Evolutionary conservation across 2,113 vertebrate species (phyloP), one percentile per base, ranked within the genome.

Genomic region (Murina feae): DNA sequence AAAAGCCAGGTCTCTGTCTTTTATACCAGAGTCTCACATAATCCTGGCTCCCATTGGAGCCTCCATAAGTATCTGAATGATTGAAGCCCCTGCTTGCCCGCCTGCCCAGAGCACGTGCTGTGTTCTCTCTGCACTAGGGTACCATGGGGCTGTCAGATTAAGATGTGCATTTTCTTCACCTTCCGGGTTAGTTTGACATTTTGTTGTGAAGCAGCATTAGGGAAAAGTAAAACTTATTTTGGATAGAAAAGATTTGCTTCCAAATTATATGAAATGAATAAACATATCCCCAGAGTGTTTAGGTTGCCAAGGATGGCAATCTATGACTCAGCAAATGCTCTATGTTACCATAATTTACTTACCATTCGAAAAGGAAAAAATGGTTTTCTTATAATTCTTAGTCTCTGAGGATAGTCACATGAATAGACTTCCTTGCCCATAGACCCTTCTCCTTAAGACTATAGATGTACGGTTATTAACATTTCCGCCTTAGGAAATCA

Each of bases 231-330:
- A 85, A 88, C 65, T 81, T 94, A 18, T 53, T 72, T 79, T 86
- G 81, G 49, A 60, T 82, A 82, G 87, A 93, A 75, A 93, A 82
- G 74, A 55, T 60, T 94, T 37, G 39, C 35, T 78, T 80, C 35
- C 60, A 96, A 84, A 91, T 92, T 63, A 90, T 10, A 82, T 94
- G 92, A 86, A 86, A 91, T 89, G 85, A 93, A 32, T 74, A 84
- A 94, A 87, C 49, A 42, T 92, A 69, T 86, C 89, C 49, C 93
- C 2, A 0, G 51, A 96, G 42, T 18, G 63, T 91, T 92, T 42
- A 74, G 90, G 74, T 75, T 82, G 20, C 47, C 37, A 66, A 94
- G 28, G 79, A 2, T 20, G 93, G 32, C 11, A 10, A 17, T 95
- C 86, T 96, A 5, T 91, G 85, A 63, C 74, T 92, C 90, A 80